phyloP scores from a whole-genome alignment of 1,140 invertebrate species.

The Drosophila malerkotliana region DNA sequence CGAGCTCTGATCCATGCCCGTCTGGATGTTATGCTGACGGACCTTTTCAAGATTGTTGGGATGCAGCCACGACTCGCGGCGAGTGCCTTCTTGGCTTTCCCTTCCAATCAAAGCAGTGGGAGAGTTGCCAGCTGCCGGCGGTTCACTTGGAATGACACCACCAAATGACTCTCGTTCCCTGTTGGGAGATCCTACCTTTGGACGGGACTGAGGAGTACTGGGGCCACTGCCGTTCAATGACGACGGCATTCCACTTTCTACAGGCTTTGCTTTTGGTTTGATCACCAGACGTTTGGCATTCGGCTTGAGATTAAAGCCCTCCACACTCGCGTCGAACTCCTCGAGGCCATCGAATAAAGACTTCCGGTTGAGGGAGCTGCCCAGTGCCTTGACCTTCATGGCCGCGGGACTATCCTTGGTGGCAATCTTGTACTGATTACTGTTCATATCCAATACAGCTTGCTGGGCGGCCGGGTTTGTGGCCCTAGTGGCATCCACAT shows the following conservation, averaged over 20 bases:
- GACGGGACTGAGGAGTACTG: slow-evolving; percentile 25
- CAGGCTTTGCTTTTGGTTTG: slow-evolving; percentile 74
- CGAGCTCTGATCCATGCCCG: slow-evolving; percentile 49
- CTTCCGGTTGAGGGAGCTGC: slow-evolving; percentile 86
- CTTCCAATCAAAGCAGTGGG: neutral
- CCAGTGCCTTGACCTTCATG: slow-evolving; percentile 87
- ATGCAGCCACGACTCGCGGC: slow-evolving; percentile 81
- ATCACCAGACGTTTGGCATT: slow-evolving; percentile 87
- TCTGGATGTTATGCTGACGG: slow-evolving; percentile 74
- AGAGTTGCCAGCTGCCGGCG: slow-evolving; percentile 3
- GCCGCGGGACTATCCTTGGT: slow-evolving; percentile 85
- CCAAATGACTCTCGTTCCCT: slow-evolving; percentile 63
- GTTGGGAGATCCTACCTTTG: slow-evolving; percentile 13
- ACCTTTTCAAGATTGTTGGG: slow-evolving; percentile 78
- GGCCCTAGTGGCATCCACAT: slow-evolving; percentile 90
- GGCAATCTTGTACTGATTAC: slow-evolving; percentile 87
- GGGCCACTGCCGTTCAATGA: slow-evolving; percentile 11
- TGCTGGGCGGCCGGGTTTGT: slow-evolving; percentile 89
- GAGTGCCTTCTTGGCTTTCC: slow-evolving; percentile 47
- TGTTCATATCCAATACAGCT: slow-evolving; percentile 85
- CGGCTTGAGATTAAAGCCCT: slow-evolving; percentile 87
- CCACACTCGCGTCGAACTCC: slow-evolving; percentile 87
- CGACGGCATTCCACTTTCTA: slow-evolving; percentile 1
- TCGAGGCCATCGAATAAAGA: slow-evolving; percentile 89
- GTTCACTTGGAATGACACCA: slow-evolving; percentile 45